Percentiles rank a stretch among this genome's conserved stretches.
Evolutionary conservation across 2,113 vertebrate species (phyloP).

Genomic region (Tragelaphus buxtoni): DNA sequence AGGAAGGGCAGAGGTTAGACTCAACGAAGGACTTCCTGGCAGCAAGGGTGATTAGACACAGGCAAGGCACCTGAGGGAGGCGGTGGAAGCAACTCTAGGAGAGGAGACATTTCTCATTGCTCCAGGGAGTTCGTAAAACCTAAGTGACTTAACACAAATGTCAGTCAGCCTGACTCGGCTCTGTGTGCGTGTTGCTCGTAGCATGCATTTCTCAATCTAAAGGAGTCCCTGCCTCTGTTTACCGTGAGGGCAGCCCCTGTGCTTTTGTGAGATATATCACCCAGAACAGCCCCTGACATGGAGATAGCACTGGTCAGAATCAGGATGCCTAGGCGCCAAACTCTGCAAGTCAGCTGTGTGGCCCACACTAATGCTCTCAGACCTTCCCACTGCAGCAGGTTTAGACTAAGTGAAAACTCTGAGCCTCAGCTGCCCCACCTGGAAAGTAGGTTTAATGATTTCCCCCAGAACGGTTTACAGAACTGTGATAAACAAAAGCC

Average conservation of each 20-base stretch:
- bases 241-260: background rate
- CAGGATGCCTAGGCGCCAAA: background rate
- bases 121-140: background rate
- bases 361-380: fast-evolving
- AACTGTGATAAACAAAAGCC: background rate
- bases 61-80: background rate
- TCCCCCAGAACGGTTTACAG: background rate
- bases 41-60: background rate
- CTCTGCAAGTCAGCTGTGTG: background rate
- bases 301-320: background rate
- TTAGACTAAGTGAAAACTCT: background rate
- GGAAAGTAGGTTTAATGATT: background rate
- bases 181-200: fast-evolving
- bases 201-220: background rate
- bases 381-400: background rate
- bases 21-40: background rate
- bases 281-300: background rate
- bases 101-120: background rate
- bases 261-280: background rate
- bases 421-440: background rate
- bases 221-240: background rate
- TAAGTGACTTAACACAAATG: background rate
- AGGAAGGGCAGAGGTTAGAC: background rate
- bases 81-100: background rate
- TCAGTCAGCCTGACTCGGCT: background rate